Evolutionary conservation across 2,888 invertebrate species (phyloP), one percentile per base, ranked within the genome.

Genomic region (Heliconius hortense): DNA sequence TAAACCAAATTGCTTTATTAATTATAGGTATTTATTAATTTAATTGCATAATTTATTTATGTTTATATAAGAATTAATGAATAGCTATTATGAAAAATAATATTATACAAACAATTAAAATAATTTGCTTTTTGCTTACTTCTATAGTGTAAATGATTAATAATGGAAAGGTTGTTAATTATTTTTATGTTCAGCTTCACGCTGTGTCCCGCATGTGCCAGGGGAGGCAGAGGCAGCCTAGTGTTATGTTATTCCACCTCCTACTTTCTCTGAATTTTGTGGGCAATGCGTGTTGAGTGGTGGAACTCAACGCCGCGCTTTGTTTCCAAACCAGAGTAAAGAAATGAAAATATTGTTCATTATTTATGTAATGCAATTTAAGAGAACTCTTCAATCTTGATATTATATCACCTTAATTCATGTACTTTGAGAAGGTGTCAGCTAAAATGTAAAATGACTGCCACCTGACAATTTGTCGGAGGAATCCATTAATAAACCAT

Each of bases 381-480:
- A 43, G 24, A 66, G 8, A 66, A 43, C 15, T 3, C 15, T 24
- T 18, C 66, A 43, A 43, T 66, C 66, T 66, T 24, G n/a, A 66
- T 24, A 43, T 18, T 43, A 66, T 39, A 66, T 66, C 66, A 66
- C 24, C 64, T 8, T 66, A 66, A 26, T 43, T 66, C 24, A 43
- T 39, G 18, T 43, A 18, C 31, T 68, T 74, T 74, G 26, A 70
- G 53, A 56, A 62, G 63, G 63, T 62, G 69, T 62, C 69, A 74
- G 62, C 26, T 70, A 13, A 70, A 70, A 60, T 63, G 56, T 31
- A 64, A 72, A 72, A 64, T 74, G 62, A 69, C 60, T 70, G 70
- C 63, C 74, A 74, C 69, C 48, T 70, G 74, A 74, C 74, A 74
- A 64, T 53, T 53, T 60, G 56, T 70, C 64, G 24, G 35, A 67